Conservation (phyloP, 2,888 invertebrate species). For the Euclidia mi region DNA sequence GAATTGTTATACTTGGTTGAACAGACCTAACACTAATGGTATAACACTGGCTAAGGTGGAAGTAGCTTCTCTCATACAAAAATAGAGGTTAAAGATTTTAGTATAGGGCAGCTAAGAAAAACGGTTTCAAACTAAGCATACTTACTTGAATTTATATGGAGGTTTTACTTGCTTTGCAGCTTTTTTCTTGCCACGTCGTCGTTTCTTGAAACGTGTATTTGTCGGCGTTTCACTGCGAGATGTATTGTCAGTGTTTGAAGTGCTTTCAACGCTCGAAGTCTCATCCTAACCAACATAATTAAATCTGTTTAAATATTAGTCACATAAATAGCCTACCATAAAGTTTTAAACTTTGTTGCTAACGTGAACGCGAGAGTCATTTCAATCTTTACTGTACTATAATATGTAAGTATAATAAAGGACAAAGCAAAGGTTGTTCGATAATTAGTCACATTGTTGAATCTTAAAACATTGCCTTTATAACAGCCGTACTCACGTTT, state of each 20-base stretch:
- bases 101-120: too few relatives aligned
- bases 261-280: conserved; percentile 95
- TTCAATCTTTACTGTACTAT: not conserved
- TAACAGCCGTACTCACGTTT: conserved; percentile 75
- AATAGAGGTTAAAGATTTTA: not conserved
- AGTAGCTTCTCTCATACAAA: too few relatives aligned
- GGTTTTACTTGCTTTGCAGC: conserved; percentile 91
- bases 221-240: conserved; percentile 95
- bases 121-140: too few relatives aligned
- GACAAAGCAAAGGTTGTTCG: conserved; percentile 23
- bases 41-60: too few relatives aligned
- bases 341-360: not conserved
- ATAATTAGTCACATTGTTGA: conserved; percentile 30
- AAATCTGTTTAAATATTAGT: not conserved
- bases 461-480: conserved; percentile 16
- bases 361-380: not conserved
- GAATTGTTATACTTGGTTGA: too few relatives aligned
- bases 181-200: conserved; percentile 90
- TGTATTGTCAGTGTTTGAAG: conserved; percentile 94
- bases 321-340: not conserved
- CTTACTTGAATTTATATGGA: conserved; percentile 94
- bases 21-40: too few relatives aligned
- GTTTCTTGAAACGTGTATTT: conserved; percentile 90
- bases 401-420: conserved; percentile 8
- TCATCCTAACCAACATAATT: conserved; percentile 87